Evolutionary conservation across 2,113 vertebrate genomes (phyloP).

Genomic region (Leucoraja erinaceus): DNA sequence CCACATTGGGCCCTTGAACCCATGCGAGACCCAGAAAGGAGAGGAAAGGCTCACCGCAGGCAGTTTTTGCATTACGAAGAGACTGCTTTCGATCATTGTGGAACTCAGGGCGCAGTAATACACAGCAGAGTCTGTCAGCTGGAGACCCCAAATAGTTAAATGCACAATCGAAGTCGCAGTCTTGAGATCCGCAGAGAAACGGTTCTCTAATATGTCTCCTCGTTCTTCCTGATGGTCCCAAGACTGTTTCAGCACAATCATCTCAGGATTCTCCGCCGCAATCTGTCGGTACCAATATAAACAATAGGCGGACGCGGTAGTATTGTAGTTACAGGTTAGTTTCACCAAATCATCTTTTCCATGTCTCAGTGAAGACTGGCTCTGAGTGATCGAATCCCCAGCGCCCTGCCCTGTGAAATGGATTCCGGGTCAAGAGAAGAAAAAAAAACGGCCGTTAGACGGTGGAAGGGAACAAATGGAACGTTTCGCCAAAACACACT

Average conservation of each 20-base stretch:
- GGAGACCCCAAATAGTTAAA: background rate
- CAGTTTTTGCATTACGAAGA: too few species aligned
- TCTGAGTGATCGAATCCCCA: background rate
- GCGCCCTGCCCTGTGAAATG: background rate
- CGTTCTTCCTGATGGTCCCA: too few species aligned
- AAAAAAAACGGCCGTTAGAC: too few species aligned
- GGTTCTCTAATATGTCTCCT: background rate
- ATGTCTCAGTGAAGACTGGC: background rate
- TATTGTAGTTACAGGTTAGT: background rate
- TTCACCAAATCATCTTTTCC: background rate
- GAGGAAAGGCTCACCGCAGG: too few species aligned
- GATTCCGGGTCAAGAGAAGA: background rate
- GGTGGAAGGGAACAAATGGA: too few species aligned
- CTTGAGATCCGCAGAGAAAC: background rate
- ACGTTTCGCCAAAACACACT: too few species aligned
- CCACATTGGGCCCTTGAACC: too few species aligned
- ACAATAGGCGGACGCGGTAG: background rate
- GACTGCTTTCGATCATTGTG: too few species aligned
- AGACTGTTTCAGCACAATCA: background rate
- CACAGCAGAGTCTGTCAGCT: background rate
- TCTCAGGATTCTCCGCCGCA: background rate
- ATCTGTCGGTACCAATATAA: background rate
- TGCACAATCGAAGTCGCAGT: background rate
- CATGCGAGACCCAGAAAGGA: too few species aligned
- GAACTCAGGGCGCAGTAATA: background rate